phyloP scores from a whole-genome alignment of 2,797 vertebrate species.

The Geotrypetes seraphini region DNA sequence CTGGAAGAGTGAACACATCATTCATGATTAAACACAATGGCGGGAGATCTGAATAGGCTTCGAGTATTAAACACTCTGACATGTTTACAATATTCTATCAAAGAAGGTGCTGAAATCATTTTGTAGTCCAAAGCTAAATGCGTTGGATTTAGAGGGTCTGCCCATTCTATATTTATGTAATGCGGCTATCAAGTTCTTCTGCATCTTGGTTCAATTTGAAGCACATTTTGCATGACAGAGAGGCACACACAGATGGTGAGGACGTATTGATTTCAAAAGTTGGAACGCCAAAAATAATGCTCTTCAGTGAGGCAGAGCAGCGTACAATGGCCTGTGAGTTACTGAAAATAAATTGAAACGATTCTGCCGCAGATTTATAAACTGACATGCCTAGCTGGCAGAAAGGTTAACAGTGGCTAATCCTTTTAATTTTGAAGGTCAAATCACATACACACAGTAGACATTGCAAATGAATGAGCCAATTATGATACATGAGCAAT shows the following conservation, averaged over 20 bases:
- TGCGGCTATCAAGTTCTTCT: conserved; percentile 27
- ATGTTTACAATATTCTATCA: conserved; percentile 72
- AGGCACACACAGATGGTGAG: not conserved
- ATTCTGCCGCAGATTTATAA: conserved; percentile 9
- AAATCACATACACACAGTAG: too few relatives aligned
- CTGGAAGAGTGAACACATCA: too few relatives aligned
- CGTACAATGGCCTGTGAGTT: conserved; percentile 17
- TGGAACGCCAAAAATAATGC: conserved; percentile 9
- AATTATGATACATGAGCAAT: too few relatives aligned
- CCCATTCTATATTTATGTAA: conserved; percentile 47
- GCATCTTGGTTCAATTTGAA: conserved; percentile 33
- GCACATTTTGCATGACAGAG: conserved; percentile 21
- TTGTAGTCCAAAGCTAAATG: conserved; percentile 59
- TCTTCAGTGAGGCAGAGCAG: not conserved
- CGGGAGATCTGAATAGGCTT: too few relatives aligned
- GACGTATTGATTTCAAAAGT: conserved; percentile 10
- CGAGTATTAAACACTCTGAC: conserved; percentile 66
- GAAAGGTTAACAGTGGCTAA: conserved; percentile 11
- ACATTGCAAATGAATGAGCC: too few relatives aligned
- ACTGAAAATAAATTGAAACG: conserved; percentile 20
- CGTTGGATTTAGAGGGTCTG: conserved; percentile 55
- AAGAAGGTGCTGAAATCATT: conserved; percentile 62
- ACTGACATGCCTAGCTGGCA: conserved; percentile 2
- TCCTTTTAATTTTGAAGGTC: too few relatives aligned
- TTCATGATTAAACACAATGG: too few relatives aligned